Conservation (phyloP, 2,797 vertebrate genomes). For the Helostoma temminkii region DNA sequence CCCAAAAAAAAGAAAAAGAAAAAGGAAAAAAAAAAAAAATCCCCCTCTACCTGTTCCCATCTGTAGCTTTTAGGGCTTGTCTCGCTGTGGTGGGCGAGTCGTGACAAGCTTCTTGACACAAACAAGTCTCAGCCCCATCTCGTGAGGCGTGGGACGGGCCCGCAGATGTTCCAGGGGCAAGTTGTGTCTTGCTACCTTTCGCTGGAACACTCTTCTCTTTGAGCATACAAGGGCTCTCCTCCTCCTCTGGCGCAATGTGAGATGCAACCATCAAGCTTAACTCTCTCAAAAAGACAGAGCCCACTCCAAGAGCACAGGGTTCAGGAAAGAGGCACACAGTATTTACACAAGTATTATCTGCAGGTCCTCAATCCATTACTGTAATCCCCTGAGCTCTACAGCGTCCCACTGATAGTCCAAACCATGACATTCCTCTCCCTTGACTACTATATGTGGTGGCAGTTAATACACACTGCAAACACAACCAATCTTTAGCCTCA, state of each 20-base stretch:
- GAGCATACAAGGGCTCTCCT: conserved; percentile 83
- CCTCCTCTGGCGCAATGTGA: conserved; percentile 89
- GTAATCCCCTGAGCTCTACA: conserved; percentile 80
- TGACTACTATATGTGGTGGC: conserved; percentile 58
- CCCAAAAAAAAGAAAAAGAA: too few species aligned
- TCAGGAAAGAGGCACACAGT: conserved; percentile 83
- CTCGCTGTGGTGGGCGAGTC: conserved; percentile 87
- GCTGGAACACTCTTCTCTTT: conserved; percentile 95
- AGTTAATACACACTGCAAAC: conserved; percentile 74
- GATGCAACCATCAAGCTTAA: conserved; percentile 81
- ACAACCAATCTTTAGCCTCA: conserved; percentile 60
- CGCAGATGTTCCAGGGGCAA: conserved; percentile 96
- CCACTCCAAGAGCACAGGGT: conserved; percentile 80
- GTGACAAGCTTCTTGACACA: conserved; percentile 91
- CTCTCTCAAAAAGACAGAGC: conserved; percentile 79
- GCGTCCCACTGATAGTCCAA: conserved; percentile 64
- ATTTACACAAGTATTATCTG: conserved; percentile 85
- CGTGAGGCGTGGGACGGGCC: conserved; percentile 92
- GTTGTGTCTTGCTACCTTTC: conserved; percentile 93
- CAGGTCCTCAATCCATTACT: conserved; percentile 84
- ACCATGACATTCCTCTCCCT: conserved; percentile 74
- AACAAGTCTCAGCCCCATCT: conserved; percentile 98
- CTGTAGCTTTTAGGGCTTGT: conserved; percentile 80
- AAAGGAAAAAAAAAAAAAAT: too few species aligned
- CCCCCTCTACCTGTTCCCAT: conserved; percentile 70